These are phyloP conservation scores for Ammospiza nelsoni DNA, from an alignment of 2,113 vertebrate species.

Conservation along the genomic window DNA sequence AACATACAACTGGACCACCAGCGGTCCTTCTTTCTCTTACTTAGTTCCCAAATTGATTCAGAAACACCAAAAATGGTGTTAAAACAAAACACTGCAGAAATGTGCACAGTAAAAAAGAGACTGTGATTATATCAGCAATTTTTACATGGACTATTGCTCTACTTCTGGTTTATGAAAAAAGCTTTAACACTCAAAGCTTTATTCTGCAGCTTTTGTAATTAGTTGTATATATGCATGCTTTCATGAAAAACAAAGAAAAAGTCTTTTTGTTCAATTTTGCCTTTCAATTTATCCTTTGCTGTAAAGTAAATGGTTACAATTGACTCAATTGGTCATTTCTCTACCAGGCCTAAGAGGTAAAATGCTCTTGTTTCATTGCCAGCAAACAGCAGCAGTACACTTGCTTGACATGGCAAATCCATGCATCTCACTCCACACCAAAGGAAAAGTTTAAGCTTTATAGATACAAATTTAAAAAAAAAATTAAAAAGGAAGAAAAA, in stretches of 20 bases:
- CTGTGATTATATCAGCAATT: neutral
- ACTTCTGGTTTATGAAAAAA: neutral
- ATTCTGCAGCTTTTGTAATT: neutral
- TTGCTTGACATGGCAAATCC: neutral
- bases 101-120: neutral
- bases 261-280: neutral
- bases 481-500: neutral
- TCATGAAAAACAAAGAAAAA: neutral
- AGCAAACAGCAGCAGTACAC: neutral
- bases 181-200: neutral
- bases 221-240: neutral
- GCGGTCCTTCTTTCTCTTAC: neutral
- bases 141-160: neutral
- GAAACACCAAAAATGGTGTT: neutral
- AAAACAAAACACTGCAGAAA: neutral
- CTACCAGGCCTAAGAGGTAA: neutral
- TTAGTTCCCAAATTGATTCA: neutral
- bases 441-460: neutral
- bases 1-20: neutral
- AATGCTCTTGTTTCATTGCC: neutral
- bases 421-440: neutral
- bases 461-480: neutral
- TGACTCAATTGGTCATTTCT: neutral
- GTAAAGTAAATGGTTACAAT: neutral
- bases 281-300: neutral